phyloP scores from a whole-genome alignment of 64 coral and sea anemone species.

The Stylophora pistillata region DNA sequence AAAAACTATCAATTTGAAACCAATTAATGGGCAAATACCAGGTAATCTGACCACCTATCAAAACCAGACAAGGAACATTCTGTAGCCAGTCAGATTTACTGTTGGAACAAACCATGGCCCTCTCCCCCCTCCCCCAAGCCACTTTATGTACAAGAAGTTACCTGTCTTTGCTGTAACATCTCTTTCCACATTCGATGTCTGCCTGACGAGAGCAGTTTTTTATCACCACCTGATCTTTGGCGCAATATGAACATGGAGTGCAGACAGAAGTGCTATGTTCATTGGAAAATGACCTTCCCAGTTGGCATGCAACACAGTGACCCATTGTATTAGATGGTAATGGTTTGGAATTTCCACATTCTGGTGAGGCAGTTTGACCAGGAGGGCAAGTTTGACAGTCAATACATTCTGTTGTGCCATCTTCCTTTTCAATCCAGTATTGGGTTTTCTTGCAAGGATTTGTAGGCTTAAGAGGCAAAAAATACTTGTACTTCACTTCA shows the following conservation, averaged over 20 bases:
- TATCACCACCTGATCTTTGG: background rate
- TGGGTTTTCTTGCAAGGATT: background rate
- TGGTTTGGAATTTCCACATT: background rate
- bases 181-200: background rate
- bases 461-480: background rate
- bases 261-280: background rate
- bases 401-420: background rate
- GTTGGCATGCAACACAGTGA: background rate
- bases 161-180: slow-evolving; percentile 14
- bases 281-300: background rate
- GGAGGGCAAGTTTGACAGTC: slow-evolving; percentile 2
- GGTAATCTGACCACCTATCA: too few relatives aligned
- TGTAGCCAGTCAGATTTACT: background rate
- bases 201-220: background rate
- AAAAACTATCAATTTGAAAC: too few relatives aligned
- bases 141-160: background rate
- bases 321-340: background rate
- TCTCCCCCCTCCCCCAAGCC: too few relatives aligned
- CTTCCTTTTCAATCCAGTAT: background rate
- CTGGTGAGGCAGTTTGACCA: background rate
- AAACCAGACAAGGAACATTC: background rate
- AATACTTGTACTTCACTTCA: too few relatives aligned
- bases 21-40: too few relatives aligned
- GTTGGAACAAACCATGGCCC: background rate
- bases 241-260: background rate